phyloP scores from a whole-genome alignment of 2,888 invertebrate species.

The Epinotia brunnichana region DNA sequence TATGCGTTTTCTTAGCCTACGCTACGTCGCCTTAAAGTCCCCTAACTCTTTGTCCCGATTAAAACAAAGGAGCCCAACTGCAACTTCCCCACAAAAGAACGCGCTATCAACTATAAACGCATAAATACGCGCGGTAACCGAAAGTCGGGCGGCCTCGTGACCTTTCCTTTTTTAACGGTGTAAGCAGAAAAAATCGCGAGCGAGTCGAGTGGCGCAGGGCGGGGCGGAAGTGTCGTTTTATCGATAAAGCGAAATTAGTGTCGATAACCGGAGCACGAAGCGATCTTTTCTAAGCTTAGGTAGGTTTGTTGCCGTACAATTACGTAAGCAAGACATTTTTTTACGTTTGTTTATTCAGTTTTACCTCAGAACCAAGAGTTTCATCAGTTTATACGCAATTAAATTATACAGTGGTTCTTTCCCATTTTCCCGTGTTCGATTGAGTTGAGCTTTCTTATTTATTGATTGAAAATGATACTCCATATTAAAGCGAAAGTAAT shows the following conservation, averaged over 20 bases:
- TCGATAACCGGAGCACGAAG: background rate
- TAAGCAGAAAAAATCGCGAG: conserved; percentile 67
- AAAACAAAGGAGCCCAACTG: conserved; percentile 25
- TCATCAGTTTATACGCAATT: no score
- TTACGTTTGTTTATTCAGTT: no score
- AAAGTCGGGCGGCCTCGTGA: conserved; percentile 62
- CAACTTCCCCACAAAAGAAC: conserved; percentile 25
- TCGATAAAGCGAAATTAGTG: conserved; percentile 49
- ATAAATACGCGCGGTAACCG: conserved; percentile 5
- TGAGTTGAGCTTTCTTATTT: no score
- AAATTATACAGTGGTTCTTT: no score
- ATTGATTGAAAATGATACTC: no score
- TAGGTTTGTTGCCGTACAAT: no score
- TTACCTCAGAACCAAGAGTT: no score
- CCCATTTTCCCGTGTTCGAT: no score
- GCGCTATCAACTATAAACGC: conserved; percentile 9
- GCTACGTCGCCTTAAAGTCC: background rate
- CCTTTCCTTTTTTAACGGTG: conserved; percentile 68
- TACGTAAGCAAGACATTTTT: no score
- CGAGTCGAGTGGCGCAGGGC: conserved; percentile 55
- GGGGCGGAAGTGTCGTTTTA: conserved; percentile 41
- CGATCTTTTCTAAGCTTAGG: no score
- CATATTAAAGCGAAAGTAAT: no score
- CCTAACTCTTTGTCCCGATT: conserved; percentile 5
- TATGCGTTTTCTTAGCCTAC: no score